phyloP scores from a whole-genome alignment of 1,140 invertebrate genomes.

The Sycobia sp. region DNA sequence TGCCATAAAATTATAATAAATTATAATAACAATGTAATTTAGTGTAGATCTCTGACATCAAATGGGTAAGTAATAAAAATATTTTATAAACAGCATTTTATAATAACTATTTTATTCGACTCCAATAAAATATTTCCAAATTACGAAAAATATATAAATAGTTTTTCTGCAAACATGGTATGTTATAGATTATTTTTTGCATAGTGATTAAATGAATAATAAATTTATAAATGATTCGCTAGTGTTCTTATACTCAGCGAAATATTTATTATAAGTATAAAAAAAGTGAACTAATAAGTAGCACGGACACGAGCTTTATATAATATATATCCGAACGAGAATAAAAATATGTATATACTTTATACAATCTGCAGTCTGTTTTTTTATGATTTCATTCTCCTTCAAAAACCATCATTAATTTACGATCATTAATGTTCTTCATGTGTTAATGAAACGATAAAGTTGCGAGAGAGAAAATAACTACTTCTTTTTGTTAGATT shows the following conservation, averaged over 20 bases:
- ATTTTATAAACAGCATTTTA: slow-evolving; percentile 33
- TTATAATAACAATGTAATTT: no score
- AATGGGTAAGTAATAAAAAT: neutral
- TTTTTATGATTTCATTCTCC: slow-evolving; percentile 30
- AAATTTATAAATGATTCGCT: slow-evolving; percentile 28
- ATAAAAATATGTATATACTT: slow-evolving; percentile 34
- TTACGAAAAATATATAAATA: slow-evolving; percentile 29
- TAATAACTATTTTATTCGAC: slow-evolving; percentile 28
- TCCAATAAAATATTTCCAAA: slow-evolving; percentile 30
- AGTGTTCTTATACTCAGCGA: slow-evolving; percentile 26
- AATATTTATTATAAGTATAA: slow-evolving; percentile 34
- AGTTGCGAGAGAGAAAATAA: slow-evolving; percentile 18
- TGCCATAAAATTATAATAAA: no score
- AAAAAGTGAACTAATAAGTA: slow-evolving; percentile 35
- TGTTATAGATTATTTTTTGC: slow-evolving; percentile 9
- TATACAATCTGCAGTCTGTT: slow-evolving; percentile 34
- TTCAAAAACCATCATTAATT: slow-evolving; percentile 28
- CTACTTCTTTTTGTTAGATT: slow-evolving; percentile 27
- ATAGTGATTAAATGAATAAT: slow-evolving; percentile 28
- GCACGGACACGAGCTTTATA: slow-evolving; percentile 31
- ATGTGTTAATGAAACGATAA: slow-evolving; percentile 26
- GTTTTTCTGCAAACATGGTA: slow-evolving; percentile 16
- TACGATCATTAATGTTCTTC: slow-evolving; percentile 13
- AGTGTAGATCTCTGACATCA: no score
- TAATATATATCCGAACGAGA: slow-evolving; percentile 28